Conservation (phyloP, 2,888 invertebrate genomes). For the Ectropis crepuscularia region DNA sequence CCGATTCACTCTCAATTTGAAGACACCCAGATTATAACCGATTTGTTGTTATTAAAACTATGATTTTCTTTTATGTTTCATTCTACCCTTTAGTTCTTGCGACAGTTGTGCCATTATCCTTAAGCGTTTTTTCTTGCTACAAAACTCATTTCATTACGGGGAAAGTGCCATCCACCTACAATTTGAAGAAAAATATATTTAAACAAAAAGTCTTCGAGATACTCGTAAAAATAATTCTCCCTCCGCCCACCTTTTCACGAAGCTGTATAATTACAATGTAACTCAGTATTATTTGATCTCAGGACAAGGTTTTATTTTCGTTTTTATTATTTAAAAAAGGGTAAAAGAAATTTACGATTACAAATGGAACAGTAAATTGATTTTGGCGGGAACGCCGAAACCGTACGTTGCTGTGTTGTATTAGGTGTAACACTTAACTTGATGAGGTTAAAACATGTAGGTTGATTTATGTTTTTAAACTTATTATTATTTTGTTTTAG, state of each 20-base stretch:
- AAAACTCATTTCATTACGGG: constrained; percentile 7
- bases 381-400: constrained; percentile 3
- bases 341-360: constrained; percentile 7
- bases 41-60: too few species aligned
- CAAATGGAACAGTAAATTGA: constrained; percentile 22
- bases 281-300: constrained; percentile 23
- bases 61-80: neutral
- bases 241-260: constrained; percentile 17
- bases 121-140: neutral
- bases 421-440: neutral
- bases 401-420: neutral
- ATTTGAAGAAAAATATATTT: constrained; percentile 8
- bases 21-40: too few species aligned
- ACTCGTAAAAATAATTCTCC: constrained; percentile 14
- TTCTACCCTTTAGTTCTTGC: neutral
- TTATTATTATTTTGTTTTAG: neutral
- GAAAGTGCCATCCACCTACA: neutral
- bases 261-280: constrained; percentile 23
- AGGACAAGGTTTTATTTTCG: constrained; percentile 14
- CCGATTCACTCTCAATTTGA: too few species aligned
- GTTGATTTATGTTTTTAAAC: neutral
- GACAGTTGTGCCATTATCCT: neutral
- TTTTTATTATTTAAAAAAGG: constrained; percentile 13
- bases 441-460: neutral
- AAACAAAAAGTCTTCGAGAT: constrained; percentile 13